Conservation (phyloP, 2,888 invertebrate genomes). For the Tenthredo livida region DNA sequence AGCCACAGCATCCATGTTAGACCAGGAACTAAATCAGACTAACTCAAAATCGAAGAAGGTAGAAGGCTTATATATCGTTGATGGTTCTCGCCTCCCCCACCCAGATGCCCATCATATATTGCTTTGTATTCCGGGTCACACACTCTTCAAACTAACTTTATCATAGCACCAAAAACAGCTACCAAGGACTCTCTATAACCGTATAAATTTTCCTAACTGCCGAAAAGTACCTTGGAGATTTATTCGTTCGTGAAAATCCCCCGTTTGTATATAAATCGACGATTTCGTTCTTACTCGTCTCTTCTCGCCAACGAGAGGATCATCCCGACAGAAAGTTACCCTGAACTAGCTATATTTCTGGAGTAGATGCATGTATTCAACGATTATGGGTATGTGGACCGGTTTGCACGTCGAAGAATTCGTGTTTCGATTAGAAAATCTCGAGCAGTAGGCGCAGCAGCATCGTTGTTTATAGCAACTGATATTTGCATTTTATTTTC, state of each 20-base stretch:
- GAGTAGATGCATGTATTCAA: neutral
- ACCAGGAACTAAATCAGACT: slow-evolving; percentile 65
- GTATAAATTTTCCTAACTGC: slow-evolving; percentile 4
- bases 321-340: neutral
- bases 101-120: slow-evolving; percentile 43
- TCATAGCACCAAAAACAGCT: slow-evolving; percentile 16
- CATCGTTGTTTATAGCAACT: neutral
- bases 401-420: neutral
- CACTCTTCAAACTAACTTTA: slow-evolving; percentile 37
- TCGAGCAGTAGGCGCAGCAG: slow-evolving; percentile 24
- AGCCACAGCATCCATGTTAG: slow-evolving; percentile 41
- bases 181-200: slow-evolving; percentile 1
- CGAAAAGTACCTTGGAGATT: neutral
- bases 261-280: neutral
- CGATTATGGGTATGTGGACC: neutral
- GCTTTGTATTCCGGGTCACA: slow-evolving; percentile 48
- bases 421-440: slow-evolving; percentile 28
- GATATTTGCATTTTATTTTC: slow-evolving; percentile 25
- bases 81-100: slow-evolving; percentile 65
- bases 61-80: slow-evolving; percentile 70
- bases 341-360: neutral
- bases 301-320: neutral
- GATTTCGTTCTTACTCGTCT: neutral
- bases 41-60: slow-evolving; percentile 66
- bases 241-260: neutral